Evolutionary conservation across 2,888 invertebrate genomes (phyloP).

Genomic region (Troilus luridus): DNA sequence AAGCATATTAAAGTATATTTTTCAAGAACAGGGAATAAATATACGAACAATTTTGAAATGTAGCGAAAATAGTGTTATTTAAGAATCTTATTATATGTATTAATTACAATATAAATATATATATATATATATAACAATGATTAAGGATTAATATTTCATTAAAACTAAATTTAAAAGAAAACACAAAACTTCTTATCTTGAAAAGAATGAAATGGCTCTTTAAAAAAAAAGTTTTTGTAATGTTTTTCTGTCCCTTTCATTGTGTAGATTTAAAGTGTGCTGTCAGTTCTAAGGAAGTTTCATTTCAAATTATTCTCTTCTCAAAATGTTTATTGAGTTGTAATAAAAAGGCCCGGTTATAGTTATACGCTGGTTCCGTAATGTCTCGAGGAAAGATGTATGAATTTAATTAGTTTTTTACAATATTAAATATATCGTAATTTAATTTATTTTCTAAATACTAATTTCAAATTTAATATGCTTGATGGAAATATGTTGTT

Average conservation of each 20-base stretch:
- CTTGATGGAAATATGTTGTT: neutral
- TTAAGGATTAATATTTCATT: neutral
- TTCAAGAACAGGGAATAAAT: no score
- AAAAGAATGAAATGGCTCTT: neutral
- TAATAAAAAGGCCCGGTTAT: neutral
- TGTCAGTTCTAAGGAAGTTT: neutral
- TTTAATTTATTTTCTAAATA: neutral
- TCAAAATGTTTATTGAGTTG: neutral
- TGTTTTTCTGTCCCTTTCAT: neutral
- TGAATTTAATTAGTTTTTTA: neutral
- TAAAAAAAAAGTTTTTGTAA: neutral
- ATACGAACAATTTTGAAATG: no score
- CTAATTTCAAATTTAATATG: neutral
- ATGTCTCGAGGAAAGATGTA: no score
- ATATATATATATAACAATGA: neutral
- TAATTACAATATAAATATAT: neutral
- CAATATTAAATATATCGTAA: neutral
- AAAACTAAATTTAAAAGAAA: neutral
- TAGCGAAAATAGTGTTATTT: no score
- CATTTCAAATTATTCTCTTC: neutral
- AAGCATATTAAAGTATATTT: no score
- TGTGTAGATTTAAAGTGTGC: neutral
- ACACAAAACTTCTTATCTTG: neutral
- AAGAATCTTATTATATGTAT: no score
- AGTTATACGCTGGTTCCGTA: neutral